These are phyloP conservation scores for Archivesica marissinica DNA, from an alignment of 1,140 invertebrate genomes.

Conservation along the genomic window DNA sequence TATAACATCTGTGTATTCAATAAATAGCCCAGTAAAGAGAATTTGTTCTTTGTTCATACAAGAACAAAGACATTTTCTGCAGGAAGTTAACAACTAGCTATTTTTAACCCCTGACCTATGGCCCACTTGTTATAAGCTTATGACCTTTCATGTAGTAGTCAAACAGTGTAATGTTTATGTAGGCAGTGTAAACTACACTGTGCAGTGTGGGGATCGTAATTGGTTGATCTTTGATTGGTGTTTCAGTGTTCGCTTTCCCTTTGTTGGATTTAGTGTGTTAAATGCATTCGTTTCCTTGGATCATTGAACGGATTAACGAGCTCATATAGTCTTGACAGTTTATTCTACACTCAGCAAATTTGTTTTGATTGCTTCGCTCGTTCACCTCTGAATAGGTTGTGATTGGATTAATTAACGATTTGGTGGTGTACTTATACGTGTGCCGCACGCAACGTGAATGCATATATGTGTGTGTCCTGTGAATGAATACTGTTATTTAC, in stretches of 20 bases:
- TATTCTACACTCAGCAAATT: background rate
- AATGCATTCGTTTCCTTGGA: background rate
- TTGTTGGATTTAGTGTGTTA: too few relatives aligned
- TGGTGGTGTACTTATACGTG: too few relatives aligned
- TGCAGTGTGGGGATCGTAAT: too few relatives aligned
- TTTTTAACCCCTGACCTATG: constrained; percentile 8
- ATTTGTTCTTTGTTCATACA: constrained; percentile 4
- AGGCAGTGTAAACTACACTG: too few relatives aligned
- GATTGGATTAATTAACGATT: too few relatives aligned
- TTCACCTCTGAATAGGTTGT: too few relatives aligned
- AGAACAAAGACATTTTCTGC: background rate
- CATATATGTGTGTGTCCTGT: too few relatives aligned
- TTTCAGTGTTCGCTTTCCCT: too few relatives aligned
- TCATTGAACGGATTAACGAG: background rate
- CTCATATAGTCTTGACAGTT: background rate
- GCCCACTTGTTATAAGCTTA: constrained; percentile 27
- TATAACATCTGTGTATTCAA: constrained; percentile 4
- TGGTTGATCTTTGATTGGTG: too few relatives aligned
- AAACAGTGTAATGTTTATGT: background rate
- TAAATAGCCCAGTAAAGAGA: background rate
- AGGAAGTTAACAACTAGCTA: constrained; percentile 38
- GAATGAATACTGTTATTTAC: too few relatives aligned
- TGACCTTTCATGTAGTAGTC: constrained; percentile 36
- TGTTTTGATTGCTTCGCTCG: background rate
- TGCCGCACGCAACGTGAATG: too few relatives aligned